Conservation (phyloP, 2,888 invertebrate genomes). For the Ophraella communa region DNA sequence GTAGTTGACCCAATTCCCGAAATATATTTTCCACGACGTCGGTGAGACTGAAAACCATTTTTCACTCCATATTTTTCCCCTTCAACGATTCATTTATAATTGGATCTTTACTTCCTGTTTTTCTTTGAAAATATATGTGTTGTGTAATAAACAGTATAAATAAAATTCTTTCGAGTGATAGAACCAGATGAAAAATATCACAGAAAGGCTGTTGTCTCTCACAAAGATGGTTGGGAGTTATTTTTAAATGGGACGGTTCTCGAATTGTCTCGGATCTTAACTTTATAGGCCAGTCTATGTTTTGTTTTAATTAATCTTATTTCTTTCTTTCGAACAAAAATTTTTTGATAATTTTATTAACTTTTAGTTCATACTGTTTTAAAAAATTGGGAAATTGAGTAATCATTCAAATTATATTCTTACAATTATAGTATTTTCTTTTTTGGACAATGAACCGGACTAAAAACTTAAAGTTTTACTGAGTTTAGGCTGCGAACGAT, state of each 20-base stretch:
- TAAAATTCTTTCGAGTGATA: background rate
- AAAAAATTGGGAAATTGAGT: too few relatives aligned
- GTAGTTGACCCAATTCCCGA: background rate
- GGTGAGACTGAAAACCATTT: too few relatives aligned
- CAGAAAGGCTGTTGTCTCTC: constrained; percentile 6
- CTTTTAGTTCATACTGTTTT: too few relatives aligned
- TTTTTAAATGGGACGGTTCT: constrained; percentile 10
- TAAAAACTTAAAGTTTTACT: background rate
- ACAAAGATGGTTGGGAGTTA: constrained; percentile 9
- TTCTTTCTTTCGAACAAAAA: too few relatives aligned
- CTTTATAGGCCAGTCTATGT: background rate
- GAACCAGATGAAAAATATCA: background rate
- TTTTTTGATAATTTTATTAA: too few relatives aligned
- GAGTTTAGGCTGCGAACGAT: background rate
- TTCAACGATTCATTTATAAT: background rate
- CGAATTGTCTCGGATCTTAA: background rate
- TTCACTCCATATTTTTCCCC: background rate
- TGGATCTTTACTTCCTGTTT: background rate
- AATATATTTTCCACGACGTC: too few relatives aligned
- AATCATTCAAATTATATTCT: background rate
- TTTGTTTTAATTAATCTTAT: too few relatives aligned
- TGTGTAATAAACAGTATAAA: constrained; percentile 6
- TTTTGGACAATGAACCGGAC: background rate
- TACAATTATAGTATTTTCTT: too few relatives aligned
- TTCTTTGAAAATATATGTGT: background rate